Base-by-base conservation (phyloP, 2,797 vertebrate genomes). In the Hippocampus kuda region DNA sequence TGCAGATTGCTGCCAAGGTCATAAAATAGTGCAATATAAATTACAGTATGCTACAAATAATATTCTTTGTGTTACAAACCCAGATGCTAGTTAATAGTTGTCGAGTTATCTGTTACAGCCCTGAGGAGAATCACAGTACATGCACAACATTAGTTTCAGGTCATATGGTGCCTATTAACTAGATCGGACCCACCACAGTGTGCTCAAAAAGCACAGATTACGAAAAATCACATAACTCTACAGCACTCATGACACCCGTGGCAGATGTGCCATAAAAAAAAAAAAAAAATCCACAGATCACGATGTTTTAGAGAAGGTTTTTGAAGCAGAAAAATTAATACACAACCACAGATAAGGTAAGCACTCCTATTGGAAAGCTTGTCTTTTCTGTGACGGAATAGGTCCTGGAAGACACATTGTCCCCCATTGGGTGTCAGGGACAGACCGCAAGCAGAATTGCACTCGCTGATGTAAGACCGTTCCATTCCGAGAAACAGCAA, bases 401-500 rank as follows among this genome's bases (percentile, higher is more conserved):
- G 53, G 72, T 77, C 65, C 34, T 46, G 72, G 66, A 56, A 68
- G 42, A 68, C 1, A 1, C 42, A 53, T 41, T 51, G 51, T 30
- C 46, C 71, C 60, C 34, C 64, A 11, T 34, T 0, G 51, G 69
- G 67, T 73, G 48, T 72, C 76, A 66, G 70, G 75, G 27, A 78
- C 70, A 79, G 78, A 78, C 73, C 70, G 68, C 72, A 59, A 71
- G 67, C 69, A 30, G 62, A 61, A 26, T 68, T 71, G 73, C 49
- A 70, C 0, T 51, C 73, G 72, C 69, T 71, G 72, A 76, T 70
- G 77, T 71, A 82, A 82, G 69, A 73, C 77, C 38, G 16, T 44
- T 75, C 49, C 68, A 70, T 73, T 75, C 69, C 49, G 69, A 65
- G 67, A 27, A 75, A 66, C 68, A 56, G 65, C 42, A 6, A 66